Evolutionary conservation across 2,113 vertebrate species (phyloP), one percentile per base, ranked within the genome.

Genomic region (Corythornis vintsioides): DNA sequence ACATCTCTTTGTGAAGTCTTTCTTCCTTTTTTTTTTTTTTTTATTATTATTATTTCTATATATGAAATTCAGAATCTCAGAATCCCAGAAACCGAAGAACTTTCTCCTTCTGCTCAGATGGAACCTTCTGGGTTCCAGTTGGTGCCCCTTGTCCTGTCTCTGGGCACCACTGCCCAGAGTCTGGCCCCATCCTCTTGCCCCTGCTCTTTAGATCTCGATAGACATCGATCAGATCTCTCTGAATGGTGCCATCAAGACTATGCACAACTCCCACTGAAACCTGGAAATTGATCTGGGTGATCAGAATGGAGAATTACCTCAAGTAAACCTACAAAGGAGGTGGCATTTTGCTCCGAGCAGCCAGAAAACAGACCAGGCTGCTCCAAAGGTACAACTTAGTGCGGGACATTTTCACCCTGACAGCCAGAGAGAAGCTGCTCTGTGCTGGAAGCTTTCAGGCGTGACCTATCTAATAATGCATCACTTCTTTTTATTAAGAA

Each of bases 401-500:
- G 20, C 14, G 35, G 29, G 56, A 87, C 83, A 74, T 40, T 45
- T 40, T 33, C 60, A 45, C 22, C 29, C 31, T 6, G 3, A 7
- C 52, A 77, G 17, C 31, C 43, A 33, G 5, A 19, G 78, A 59
- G 42, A 28, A 35, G 35, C 35, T 74, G 55, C 21, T 83, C 47
- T 16, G 33, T 35, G 53, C 63, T 80, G 40, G 63, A 63, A 79
- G 69, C 71, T 82, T 57, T 77, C 80, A 47, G 59, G 42, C 38
- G 21, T 82, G 75, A 77, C 85, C 70, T 57, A 47, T 82, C 85
- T 85, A 82, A 83, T 53, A 78, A 69, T 55, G 43, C 56, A 82
- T 82, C 76, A n/a, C 26, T 86, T 92, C 66, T 92, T 89, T 82
- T 92, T 82, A 86, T 89, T 73, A 86, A 83, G 76, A 78, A 65